Base-by-base conservation (phyloP, 2,113 vertebrate genomes). In the Sapayoa aenigma region DNA sequence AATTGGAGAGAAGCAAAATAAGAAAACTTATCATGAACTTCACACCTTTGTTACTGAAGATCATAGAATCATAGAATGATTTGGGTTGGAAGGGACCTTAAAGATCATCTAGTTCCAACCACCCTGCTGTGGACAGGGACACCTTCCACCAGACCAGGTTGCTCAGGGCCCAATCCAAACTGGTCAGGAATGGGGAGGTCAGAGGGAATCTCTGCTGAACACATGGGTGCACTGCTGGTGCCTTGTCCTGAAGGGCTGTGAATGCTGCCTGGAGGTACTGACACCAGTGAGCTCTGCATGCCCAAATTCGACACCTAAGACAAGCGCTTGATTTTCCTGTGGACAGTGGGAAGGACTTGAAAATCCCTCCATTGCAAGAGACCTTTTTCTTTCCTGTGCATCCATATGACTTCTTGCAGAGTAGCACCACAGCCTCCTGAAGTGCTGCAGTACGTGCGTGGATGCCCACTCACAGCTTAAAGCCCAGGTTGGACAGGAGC, bases 321-420 rank as follows among this genome's bases (percentile, higher is more conserved):
- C 3, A 5, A 59, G 55, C 47, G 9, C 15, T 83, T 17, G 16
- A 30, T 42, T 82, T 66, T 41, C 46, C 39, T 25, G 24, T 58
- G 46, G n/a, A 37, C 23, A 23, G 23, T 28, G 63, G 10, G 75
- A 56, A 69, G 33, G 46, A 47, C 46, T 22, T 21, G 46, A 47
- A 47, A 47, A 47, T 22, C 21, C 22, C 11, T 19, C 41, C 3
- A 0, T 6, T 9, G 23, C 55, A 66, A 25, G 42, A 52, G 39
- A 41, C 24, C 8, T 81, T 66, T 67, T 20, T 35, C 58, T 58
- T 77, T 24, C 39, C 78, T 35, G 12, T 15, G 8, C 6, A 5
- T 46, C 77, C 52, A 2, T 2, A 5, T 1, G 7, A 7, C 0
- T 0, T 4, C 31, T 12, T 6, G 12, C 58, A n/a, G 44, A 47